Percentiles rank a stretch among this genome's conserved stretches.
Conservation (phyloP, 2,888 invertebrate genomes). For the Cantharis nigra region DNA sequence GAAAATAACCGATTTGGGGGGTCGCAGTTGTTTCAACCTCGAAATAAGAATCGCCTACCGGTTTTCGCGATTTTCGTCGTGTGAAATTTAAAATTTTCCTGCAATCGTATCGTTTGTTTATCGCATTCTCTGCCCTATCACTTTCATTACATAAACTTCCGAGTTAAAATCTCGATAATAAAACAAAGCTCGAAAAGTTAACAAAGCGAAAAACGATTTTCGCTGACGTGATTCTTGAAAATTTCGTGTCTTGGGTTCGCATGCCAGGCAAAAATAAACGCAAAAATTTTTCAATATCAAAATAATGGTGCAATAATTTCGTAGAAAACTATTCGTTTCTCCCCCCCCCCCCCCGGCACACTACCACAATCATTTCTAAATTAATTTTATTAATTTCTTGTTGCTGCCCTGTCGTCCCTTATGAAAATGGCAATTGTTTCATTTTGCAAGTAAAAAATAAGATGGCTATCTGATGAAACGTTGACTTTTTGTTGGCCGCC, state of each 20-base stretch:
- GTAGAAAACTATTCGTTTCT: not conserved
- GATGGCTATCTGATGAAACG: conserved; percentile 11
- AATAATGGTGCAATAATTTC: not conserved
- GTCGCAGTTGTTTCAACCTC: not conserved
- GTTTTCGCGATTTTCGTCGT: not conserved
- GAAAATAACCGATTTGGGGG: no score
- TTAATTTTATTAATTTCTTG: not conserved
- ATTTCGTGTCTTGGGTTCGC: not conserved
- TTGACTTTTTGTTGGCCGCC: conserved; percentile 12
- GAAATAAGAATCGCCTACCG: no score
- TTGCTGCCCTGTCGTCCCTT: no score
- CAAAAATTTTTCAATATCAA: not conserved
- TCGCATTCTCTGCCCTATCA: not conserved
- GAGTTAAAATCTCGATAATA: not conserved
- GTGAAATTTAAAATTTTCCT: not conserved
- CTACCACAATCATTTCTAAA: not conserved
- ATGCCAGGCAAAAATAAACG: not conserved
- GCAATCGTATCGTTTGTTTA: not conserved
- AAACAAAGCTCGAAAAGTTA: not conserved
- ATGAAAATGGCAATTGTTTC: no score
- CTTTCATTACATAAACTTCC: not conserved
- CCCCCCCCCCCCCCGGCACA: not conserved
- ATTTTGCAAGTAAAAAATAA: not conserved
- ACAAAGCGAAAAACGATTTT: not conserved
- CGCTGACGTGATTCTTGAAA: not conserved